Evolutionary conservation across 2,888 invertebrate species (phyloP).

Genomic region (Agrenia bidenticulata): DNA sequence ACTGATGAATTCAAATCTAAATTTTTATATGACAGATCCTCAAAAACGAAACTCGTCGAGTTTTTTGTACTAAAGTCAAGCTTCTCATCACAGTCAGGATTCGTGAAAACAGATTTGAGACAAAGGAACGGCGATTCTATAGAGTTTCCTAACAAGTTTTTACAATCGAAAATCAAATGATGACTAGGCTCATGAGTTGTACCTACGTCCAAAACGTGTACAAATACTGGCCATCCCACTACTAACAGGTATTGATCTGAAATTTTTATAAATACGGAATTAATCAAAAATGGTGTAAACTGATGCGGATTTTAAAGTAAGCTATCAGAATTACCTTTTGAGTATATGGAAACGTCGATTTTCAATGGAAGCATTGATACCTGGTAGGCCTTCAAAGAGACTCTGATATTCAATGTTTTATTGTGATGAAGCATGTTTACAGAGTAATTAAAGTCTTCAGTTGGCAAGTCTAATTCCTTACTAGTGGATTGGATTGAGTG

Average conservation of each 20-base stretch:
- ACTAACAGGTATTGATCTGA: constrained; percentile 78
- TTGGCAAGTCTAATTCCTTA: not conserved
- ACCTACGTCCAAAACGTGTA: constrained; percentile 81
- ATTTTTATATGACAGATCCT: constrained; percentile 29
- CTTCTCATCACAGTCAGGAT: not conserved
- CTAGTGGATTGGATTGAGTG: not conserved
- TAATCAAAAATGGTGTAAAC: too few species aligned
- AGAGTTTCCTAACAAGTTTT: constrained; percentile 8
- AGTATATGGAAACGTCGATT: constrained; percentile 42
- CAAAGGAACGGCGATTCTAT: constrained; percentile 8
- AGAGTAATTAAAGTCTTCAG: constrained; percentile 26
- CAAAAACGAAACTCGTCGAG: constrained; percentile 22
- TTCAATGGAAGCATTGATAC: constrained; percentile 20
- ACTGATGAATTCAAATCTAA: constrained; percentile 37
- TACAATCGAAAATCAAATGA: constrained; percentile 42
- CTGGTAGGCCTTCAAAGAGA: constrained; percentile 11
- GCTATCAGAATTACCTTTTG: constrained; percentile 31
- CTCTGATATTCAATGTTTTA: constrained; percentile 38
- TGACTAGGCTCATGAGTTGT: constrained; percentile 75
- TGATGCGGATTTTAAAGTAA: too few species aligned
- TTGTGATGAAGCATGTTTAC: constrained; percentile 49
- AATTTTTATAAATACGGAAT: not conserved
- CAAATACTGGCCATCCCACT: constrained; percentile 78
- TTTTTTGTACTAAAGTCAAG: constrained; percentile 12
- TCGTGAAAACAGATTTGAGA: not conserved